Conservation (phyloP, 2,888 invertebrate species). For the Sinelater perroti region DNA sequence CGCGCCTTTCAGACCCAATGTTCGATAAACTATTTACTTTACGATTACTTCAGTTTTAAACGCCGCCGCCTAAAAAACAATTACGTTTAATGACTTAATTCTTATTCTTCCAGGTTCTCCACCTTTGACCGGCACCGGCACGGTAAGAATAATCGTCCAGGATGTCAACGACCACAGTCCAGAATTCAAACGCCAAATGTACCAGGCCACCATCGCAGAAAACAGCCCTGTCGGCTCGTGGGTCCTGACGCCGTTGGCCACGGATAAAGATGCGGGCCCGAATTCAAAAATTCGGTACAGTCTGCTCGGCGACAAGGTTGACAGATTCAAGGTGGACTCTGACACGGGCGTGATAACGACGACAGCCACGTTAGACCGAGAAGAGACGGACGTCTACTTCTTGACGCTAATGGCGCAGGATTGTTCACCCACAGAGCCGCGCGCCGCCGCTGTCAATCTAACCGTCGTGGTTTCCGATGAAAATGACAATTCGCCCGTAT, state of each 20-base stretch:
- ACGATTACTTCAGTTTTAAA: background rate
- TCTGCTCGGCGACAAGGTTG: constrained; percentile 81
- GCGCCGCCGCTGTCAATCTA: constrained; percentile 83
- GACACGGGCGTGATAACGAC: constrained; percentile 83
- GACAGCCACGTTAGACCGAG: constrained; percentile 77
- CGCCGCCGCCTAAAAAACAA: background rate
- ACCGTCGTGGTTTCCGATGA: constrained; percentile 82
- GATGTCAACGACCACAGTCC: constrained; percentile 96
- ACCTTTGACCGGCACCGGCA: constrained; percentile 90
- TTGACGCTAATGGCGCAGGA: constrained; percentile 89
- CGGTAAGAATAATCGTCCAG: constrained; percentile 87
- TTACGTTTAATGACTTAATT: constrained; percentile 20
- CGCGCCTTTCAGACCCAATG: background rate
- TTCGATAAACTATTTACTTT: background rate
- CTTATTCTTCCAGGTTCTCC: constrained; percentile 78
- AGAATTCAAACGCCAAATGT: constrained; percentile 83
- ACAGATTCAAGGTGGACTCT: constrained; percentile 81
- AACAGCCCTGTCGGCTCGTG: constrained; percentile 81
- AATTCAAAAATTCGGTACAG: constrained; percentile 90
- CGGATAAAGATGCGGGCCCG: constrained; percentile 82
- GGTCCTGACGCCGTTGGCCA: constrained; percentile 80
- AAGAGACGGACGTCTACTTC: constrained; percentile 79
- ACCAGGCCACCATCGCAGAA: constrained; percentile 81
- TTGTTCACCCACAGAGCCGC: constrained; percentile 84
- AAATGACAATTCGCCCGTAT: constrained; percentile 86